Conservation (phyloP, 2,797 vertebrate species). For the Hydrolagus colliei region DNA sequence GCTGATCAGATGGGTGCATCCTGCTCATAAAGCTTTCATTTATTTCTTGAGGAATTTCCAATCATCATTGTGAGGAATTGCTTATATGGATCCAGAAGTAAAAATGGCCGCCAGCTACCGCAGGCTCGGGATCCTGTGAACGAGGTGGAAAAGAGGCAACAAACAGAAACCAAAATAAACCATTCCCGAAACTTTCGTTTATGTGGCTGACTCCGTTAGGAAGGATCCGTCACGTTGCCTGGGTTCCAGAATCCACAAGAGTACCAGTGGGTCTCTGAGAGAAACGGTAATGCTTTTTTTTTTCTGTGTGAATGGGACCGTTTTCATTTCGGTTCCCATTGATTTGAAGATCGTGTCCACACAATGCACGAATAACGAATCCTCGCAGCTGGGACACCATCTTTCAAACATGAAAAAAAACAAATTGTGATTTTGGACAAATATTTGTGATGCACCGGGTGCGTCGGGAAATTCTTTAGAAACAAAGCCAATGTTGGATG, state of each 20-base stretch:
- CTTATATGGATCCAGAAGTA: neutral
- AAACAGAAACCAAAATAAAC: neutral
- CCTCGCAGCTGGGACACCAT: neutral
- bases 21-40: neutral
- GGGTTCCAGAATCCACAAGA: neutral
- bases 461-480: too few species aligned
- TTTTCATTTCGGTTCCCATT: neutral
- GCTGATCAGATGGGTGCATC: neutral
- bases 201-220: neutral
- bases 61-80: constrained; percentile 5
- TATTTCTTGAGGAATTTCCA: neutral
- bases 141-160: neutral
- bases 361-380: neutral
- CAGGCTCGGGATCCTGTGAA: neutral
- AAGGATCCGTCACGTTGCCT: neutral
- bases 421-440: neutral
- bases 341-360: neutral
- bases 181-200: neutral
- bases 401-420: neutral
- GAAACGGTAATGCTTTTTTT: neutral
- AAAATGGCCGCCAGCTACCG: constrained; percentile 21
- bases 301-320: neutral
- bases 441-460: neutral
- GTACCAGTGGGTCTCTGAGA: neutral
- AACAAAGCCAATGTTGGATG: too few species aligned